These are phyloP conservation scores for Polypterus senegalus DNA, from an alignment of 2,113 vertebrate species.

Conservation along the genomic window DNA sequence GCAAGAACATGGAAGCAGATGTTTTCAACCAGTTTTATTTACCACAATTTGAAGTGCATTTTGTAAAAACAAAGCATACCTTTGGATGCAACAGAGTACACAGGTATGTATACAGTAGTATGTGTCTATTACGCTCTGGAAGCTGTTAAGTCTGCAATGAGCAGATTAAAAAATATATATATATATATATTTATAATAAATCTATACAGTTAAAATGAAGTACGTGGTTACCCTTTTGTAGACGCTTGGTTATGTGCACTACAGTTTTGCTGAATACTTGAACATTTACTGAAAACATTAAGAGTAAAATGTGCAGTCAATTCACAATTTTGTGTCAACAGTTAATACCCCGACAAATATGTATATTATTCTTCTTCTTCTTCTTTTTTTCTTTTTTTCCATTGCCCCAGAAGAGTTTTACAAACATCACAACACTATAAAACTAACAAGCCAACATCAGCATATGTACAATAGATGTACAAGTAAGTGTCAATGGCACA, in stretches of 20 bases:
- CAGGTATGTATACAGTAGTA: constrained; percentile 36
- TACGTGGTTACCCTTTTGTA: constrained; percentile 44
- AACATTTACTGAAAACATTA: constrained; percentile 34
- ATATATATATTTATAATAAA: constrained; percentile 32
- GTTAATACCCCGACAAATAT: constrained; percentile 29
- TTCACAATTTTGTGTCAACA: constrained; percentile 30
- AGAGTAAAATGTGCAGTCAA: constrained; percentile 26
- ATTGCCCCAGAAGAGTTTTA: constrained; percentile 24
- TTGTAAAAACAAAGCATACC: constrained; percentile 44
- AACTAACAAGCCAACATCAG: constrained; percentile 44
- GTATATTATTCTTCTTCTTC: not conserved
- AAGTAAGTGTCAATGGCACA: constrained; percentile 20
- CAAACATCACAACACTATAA: constrained; percentile 51
- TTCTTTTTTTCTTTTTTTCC: constrained; percentile 9
- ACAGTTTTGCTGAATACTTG: constrained; percentile 50
- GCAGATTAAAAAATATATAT: constrained; percentile 29
- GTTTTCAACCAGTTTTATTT: constrained; percentile 15
- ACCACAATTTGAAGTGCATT: constrained; percentile 28
- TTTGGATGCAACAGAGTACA: constrained; percentile 44
- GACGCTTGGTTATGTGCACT: constrained; percentile 54
- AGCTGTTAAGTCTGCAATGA: constrained; percentile 35
- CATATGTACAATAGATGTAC: constrained; percentile 67
- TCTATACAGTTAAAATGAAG: constrained; percentile 26
- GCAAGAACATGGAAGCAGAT: not conserved
- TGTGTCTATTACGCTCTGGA: constrained; percentile 34